These are phyloP conservation scores for Formica selysi DNA, from an alignment of 1,140 invertebrate genomes.

Conservation along the genomic window DNA sequence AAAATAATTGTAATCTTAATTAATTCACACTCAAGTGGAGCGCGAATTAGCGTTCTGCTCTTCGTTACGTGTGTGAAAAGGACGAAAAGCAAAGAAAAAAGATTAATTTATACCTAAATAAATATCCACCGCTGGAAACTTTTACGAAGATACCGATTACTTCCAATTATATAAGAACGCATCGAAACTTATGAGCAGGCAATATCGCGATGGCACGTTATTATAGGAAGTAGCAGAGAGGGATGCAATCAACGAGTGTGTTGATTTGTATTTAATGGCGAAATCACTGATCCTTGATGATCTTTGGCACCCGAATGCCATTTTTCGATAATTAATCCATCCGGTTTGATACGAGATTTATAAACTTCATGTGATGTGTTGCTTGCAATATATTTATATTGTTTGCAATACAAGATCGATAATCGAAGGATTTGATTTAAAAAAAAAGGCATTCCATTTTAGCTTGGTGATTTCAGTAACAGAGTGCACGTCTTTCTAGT, in stretches of 20 bases:
- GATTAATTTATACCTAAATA: conserved; percentile 31
- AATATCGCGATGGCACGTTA: conserved; percentile 32
- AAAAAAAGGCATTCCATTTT: conserved; percentile 1
- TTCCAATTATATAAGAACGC: conserved; percentile 34
- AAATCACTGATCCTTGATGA: conserved; percentile 71
- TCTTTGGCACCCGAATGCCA: conserved; percentile 55
- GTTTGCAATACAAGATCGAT: neutral
- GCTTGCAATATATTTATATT: conserved; percentile 18
- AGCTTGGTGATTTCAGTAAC: neutral
- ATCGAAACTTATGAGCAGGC: conserved; percentile 19
- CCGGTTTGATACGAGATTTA: conserved; percentile 74
- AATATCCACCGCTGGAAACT: conserved; percentile 14
- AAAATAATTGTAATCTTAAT: conserved; percentile 13
- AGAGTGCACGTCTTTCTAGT: neutral
- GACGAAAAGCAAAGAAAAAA: conserved; percentile 12
- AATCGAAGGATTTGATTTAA: neutral
- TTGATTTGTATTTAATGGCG: conserved; percentile 77
- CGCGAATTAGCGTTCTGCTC: conserved; percentile 8
- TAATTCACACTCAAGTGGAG: neutral
- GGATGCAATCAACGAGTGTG: conserved; percentile 72
- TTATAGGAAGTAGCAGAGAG: conserved; percentile 35
- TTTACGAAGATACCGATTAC: conserved; percentile 18
- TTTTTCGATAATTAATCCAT: conserved; percentile 74
- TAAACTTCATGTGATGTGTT: conserved; percentile 38
- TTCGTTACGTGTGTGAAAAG: neutral